Percentiles rank a stretch among this genome's conserved stretches.
phyloP scores from a whole-genome alignment of 2,797 vertebrate genomes.

The Myotis findleyi region DNA sequence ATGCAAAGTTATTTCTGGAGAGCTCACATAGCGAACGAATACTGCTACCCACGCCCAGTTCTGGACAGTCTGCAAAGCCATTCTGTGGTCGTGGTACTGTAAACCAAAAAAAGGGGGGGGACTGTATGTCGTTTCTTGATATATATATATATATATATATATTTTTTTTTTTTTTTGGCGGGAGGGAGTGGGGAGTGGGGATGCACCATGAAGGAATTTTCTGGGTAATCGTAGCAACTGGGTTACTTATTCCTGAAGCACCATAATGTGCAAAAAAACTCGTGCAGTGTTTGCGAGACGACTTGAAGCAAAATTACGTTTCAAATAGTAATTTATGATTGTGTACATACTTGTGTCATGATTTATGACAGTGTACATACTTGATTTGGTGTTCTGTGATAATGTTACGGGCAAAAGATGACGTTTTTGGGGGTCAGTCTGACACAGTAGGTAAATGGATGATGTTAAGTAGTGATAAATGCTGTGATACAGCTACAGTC shows the following conservation, averaged over 20 bases:
- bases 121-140: neutral
- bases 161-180: neutral
- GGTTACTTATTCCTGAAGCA: neutral
- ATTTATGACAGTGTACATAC: too few species aligned
- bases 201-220: neutral
- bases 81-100: neutral
- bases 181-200: too few species aligned
- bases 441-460: neutral
- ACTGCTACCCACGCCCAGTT: neutral
- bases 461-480: neutral
- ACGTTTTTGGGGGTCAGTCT: neutral
- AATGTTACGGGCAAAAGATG: neutral
- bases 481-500: neutral
- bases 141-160: too few species aligned
- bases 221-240: neutral
- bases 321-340: neutral
- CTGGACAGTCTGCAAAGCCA: neutral
- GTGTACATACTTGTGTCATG: too few species aligned
- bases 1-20: neutral
- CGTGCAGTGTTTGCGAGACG: neutral
- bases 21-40: neutral
- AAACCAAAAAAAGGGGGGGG: too few species aligned
- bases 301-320: neutral
- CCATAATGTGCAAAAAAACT: neutral
- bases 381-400: neutral